phyloP scores from a whole-genome alignment of 2,797 vertebrate species.

The Sebastolobus altivelis region DNA sequence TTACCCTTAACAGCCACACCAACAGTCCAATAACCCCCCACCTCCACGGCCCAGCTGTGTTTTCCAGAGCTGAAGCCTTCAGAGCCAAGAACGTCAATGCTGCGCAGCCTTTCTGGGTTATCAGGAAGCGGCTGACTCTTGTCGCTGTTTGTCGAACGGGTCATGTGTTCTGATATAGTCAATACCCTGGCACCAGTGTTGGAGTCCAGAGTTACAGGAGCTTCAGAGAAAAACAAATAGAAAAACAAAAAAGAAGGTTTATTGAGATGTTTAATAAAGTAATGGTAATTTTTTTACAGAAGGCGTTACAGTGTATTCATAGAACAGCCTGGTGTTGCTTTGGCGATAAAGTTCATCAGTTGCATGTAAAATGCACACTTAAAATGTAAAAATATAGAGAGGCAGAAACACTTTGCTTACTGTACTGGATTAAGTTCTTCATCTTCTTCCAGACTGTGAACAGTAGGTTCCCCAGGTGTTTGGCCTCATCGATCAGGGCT shows the following conservation, averaged over 20 bases:
- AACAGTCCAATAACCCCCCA: fast-evolving
- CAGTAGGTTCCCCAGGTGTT: conserved; percentile 52
- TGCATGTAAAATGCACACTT: not conserved
- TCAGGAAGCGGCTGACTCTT: fast-evolving
- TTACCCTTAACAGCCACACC: conserved; percentile 18
- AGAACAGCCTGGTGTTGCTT: not conserved
- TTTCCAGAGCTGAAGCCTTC: conserved; percentile 51
- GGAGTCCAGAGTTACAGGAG: conserved; percentile 56
- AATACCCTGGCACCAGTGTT: fast-evolving
- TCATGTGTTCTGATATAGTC: conserved; percentile 28
- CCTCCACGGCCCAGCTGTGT: conserved; percentile 53
- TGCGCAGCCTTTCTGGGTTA: fast-evolving
- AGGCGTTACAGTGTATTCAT: not conserved
- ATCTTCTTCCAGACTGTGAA: conserved; percentile 57
- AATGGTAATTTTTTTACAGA: not conserved
- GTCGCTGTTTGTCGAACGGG: fast-evolving
- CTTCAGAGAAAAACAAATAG: conserved; percentile 3
- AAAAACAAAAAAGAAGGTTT: not conserved
- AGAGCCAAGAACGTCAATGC: fast-evolving
- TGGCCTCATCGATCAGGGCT: conserved; percentile 40
- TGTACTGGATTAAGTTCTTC: conserved; percentile 32
- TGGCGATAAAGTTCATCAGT: not conserved
- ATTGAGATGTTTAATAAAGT: not conserved
- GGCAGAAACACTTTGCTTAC: conserved; percentile 38
- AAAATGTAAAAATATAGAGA: fast-evolving